These are phyloP conservation scores for Lonchura striata DNA, from an alignment of 2,113 vertebrate genomes.

Conservation along the genomic window DNA sequence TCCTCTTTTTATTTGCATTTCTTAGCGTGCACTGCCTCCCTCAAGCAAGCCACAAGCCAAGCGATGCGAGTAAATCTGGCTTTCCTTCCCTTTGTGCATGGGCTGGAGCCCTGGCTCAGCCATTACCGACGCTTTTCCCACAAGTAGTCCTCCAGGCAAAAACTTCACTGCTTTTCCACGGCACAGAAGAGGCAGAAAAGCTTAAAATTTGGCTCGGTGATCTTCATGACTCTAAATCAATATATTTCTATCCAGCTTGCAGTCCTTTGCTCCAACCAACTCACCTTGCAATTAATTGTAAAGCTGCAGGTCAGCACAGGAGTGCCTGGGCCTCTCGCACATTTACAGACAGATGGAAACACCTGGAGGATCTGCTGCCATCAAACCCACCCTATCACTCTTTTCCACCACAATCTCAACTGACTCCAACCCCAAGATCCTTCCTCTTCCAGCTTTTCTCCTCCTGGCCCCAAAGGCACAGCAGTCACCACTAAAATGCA, in stretches of 20 bases:
- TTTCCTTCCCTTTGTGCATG: not conserved
- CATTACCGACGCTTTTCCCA: not conserved
- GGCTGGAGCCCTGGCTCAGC: not conserved
- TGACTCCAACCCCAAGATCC: rapidly evolving
- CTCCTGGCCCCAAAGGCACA: not conserved
- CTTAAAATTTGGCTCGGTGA: not conserved
- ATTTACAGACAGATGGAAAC: rapidly evolving
- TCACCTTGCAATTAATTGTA: not conserved
- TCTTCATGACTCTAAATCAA: not conserved
- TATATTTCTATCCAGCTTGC: not conserved
- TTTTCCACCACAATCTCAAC: not conserved
- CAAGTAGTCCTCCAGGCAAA: not conserved
- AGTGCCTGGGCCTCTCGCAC: not conserved
- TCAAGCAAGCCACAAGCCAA: not conserved
- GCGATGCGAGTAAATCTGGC: not conserved
- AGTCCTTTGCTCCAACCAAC: not conserved
- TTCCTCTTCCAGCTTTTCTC: not conserved
- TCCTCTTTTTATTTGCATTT: slow-evolving; percentile 3
- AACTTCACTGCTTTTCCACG: not conserved
- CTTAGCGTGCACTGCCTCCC: not conserved
- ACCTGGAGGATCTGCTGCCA: not conserved
- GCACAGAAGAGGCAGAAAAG: not conserved
- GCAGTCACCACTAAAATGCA: not conserved
- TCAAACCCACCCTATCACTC: rapidly evolving
- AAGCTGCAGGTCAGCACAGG: not conserved